Evolutionary conservation across 2,113 vertebrate species (phyloP).

Genomic region (Sialia sialis): DNA sequence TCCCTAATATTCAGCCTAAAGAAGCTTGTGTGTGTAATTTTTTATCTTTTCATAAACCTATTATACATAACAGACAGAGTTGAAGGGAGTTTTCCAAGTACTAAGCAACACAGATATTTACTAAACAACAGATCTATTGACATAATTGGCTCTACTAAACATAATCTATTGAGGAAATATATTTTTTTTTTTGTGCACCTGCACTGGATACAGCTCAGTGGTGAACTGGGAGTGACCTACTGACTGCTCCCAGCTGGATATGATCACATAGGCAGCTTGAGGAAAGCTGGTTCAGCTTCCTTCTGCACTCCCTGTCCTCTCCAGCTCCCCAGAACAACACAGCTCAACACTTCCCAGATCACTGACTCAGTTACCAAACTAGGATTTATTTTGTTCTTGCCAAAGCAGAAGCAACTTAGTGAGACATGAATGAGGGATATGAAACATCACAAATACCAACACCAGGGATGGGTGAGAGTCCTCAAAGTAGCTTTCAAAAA

Average conservation of each 20-base stretch:
- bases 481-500: background rate
- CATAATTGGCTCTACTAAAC: background rate
- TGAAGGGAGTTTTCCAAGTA: background rate
- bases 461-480: background rate
- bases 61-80: fast-evolving
- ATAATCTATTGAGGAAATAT: background rate
- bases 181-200: background rate
- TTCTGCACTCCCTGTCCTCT: background rate
- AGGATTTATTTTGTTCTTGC: background rate
- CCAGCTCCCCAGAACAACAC: background rate
- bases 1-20: background rate
- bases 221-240: background rate
- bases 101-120: background rate
- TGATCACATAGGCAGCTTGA: background rate
- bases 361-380: background rate
- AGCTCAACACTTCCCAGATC: background rate
- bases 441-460: background rate
- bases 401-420: background rate
- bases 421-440: background rate
- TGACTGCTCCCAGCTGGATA: background rate
- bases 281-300: background rate
- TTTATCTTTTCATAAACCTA: background rate
- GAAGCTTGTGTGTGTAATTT: background rate
- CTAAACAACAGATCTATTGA: background rate
- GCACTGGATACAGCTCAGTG: background rate